A percentile compares a stretch with the other conserved stretches of the same genome.
Evolutionary conservation across 2,888 invertebrate species (phyloP).

Genomic region (Toxonevra muliebris): DNA sequence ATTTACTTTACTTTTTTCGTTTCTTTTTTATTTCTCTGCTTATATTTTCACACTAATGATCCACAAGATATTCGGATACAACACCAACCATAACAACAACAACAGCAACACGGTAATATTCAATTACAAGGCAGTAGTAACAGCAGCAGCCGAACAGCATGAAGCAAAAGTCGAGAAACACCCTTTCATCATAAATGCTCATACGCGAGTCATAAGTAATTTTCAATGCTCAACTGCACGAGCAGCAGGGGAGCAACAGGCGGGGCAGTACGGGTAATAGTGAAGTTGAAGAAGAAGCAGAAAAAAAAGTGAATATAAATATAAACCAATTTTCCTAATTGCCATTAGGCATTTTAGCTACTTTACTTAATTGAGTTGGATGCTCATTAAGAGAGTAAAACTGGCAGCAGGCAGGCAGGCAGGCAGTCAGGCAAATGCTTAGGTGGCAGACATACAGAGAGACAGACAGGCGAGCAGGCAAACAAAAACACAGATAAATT

Average conservation of each 20-base stretch:
- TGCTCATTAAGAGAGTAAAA: constrained; percentile 57
- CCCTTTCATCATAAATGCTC: constrained; percentile 28
- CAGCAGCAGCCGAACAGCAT: not conserved
- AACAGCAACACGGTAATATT: constrained; percentile 11
- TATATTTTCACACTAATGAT: constrained; percentile 12
- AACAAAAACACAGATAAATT: no score
- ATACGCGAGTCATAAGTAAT: constrained; percentile 29
- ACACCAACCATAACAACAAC: constrained; percentile 10
- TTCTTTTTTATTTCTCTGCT: not conserved
- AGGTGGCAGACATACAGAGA: no score
- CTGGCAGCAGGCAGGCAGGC: constrained; percentile 28
- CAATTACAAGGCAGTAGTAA: not conserved
- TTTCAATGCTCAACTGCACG: constrained; percentile 15
- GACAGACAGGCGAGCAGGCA: no score
- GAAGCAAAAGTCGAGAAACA: not conserved
- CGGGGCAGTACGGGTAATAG: not conserved
- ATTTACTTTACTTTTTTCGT: no score
- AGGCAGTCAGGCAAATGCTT: not conserved
- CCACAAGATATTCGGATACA: constrained; percentile 12
- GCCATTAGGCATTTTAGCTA: constrained; percentile 59
- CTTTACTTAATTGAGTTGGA: constrained; percentile 59
- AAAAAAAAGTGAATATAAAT: constrained; percentile 38
- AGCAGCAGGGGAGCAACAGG: constrained; percentile 6
- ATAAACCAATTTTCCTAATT: constrained; percentile 65
- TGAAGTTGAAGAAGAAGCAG: constrained; percentile 8